These are phyloP conservation scores for Drosophila mimetica DNA, from an alignment of 2,888 invertebrate genomes.

Conservation along the genomic window DNA sequence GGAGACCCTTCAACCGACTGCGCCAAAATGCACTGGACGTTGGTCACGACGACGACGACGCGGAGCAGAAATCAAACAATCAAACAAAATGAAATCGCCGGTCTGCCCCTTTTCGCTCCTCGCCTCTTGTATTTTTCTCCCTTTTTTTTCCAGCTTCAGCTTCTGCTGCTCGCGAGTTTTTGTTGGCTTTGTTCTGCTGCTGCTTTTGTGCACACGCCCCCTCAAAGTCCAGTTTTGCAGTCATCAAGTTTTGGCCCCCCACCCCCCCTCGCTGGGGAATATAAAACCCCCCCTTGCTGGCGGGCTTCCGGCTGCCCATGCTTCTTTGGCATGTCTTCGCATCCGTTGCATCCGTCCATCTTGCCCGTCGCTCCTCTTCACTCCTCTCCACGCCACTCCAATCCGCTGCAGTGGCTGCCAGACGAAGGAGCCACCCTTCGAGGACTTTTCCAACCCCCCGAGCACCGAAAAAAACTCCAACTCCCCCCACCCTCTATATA, in stretches of 20 bases:
- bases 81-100: constrained; percentile 77
- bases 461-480: constrained; percentile 10
- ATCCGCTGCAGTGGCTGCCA: constrained; percentile 26
- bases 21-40: constrained; percentile 66
- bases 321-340: constrained; percentile 80
- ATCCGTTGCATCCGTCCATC: constrained; percentile 72
- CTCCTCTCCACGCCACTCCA: constrained; percentile 30
- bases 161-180: constrained; percentile 43
- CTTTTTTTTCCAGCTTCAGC: constrained; percentile 15
- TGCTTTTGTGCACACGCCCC: constrained; percentile 69
- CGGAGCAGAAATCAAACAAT: constrained; percentile 75
- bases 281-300: constrained; percentile 11
- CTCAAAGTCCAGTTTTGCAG: constrained; percentile 72
- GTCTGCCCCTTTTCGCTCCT: constrained; percentile 13
- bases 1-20: constrained; percentile 73
- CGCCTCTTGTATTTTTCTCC: constrained; percentile 14
- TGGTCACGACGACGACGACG: constrained; percentile 48
- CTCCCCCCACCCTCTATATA: constrained; percentile 47
- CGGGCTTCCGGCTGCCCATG: constrained; percentile 69
- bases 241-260: constrained; percentile 72
- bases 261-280: neutral
- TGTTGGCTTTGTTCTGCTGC: constrained; percentile 58
- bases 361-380: constrained; percentile 47
- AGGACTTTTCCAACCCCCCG: constrained; percentile 21
- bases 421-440: constrained; percentile 60